Percentiles rank a stretch among this genome's conserved stretches.
phyloP scores from a whole-genome alignment of 35 echinoderm and acorn worm species.

The Stichopus chloronotus region DNA sequence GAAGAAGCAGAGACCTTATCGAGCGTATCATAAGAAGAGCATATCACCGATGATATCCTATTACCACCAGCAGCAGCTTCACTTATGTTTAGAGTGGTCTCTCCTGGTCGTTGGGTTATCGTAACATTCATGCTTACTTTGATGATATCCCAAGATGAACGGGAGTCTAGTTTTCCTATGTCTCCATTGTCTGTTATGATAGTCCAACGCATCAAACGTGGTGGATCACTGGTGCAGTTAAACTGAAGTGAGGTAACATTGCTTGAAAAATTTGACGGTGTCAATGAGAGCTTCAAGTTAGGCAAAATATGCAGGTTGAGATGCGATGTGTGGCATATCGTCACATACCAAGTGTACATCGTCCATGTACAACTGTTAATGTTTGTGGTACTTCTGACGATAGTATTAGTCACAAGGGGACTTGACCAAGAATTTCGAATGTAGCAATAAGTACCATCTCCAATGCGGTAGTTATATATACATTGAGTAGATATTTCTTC shows the following conservation, averaged over 20 bases:
- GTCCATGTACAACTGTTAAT: no score
- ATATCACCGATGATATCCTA: not conserved
- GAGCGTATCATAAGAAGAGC: slow-evolving; percentile 1
- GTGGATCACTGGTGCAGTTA: not conserved
- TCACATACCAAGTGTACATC: no score
- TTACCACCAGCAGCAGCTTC: not conserved
- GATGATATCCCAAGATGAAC: not conserved
- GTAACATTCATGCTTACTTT: not conserved
- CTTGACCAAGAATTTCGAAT: not conserved
- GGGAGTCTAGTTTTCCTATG: not conserved
- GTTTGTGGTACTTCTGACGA: not conserved
- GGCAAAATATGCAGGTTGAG: not conserved
- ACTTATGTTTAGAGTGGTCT: not conserved
- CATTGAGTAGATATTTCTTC: not conserved
- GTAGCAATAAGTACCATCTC: not conserved
- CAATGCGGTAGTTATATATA: not conserved
- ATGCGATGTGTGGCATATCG: not conserved
- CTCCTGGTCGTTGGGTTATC: slow-evolving; percentile 23
- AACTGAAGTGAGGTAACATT: not conserved
- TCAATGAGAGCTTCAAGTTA: not conserved
- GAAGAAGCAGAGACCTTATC: not conserved
- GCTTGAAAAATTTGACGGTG: not conserved
- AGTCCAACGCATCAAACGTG: slow-evolving; percentile 27
- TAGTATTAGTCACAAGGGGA: no score
- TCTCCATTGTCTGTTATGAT: slow-evolving; percentile 7